phyloP scores from a whole-genome alignment of 2,888 invertebrate genomes.

The Cheilosia pagana region DNA sequence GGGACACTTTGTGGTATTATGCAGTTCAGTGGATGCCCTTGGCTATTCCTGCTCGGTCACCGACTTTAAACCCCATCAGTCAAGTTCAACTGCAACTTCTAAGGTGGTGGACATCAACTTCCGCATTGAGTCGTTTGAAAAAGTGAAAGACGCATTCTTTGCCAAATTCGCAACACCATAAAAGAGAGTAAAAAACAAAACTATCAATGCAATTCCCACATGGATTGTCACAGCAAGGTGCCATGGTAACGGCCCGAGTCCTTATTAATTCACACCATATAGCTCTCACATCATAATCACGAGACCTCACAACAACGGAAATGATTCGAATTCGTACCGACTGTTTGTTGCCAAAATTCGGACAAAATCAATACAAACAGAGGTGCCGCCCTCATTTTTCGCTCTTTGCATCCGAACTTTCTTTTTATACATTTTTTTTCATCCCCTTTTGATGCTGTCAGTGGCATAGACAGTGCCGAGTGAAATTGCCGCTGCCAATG shows the following conservation, averaged over 20 bases:
- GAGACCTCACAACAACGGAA: constrained; percentile 68
- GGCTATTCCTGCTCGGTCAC: too few species aligned
- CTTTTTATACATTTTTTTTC: constrained; percentile 28
- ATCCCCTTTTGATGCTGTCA: background rate
- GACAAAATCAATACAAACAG: constrained; percentile 62
- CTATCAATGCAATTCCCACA: constrained; percentile 34
- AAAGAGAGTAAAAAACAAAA: too few species aligned
- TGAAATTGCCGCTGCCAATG: constrained; percentile 66
- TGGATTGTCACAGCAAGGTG: constrained; percentile 65
- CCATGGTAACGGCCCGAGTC: constrained; percentile 57
- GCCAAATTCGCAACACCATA: too few species aligned
- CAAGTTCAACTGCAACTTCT: too few species aligned
- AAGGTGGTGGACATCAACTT: too few species aligned
- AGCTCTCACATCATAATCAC: constrained; percentile 54
- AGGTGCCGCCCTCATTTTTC: constrained; percentile 70
- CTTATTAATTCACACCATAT: constrained; percentile 50
- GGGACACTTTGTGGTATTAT: too few species aligned
- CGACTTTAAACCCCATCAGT: too few species aligned
- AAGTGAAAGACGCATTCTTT: too few species aligned
- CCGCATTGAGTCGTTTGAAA: too few species aligned
- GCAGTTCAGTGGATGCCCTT: too few species aligned
- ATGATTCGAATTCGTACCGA: constrained; percentile 26
- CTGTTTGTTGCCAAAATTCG: constrained; percentile 67
- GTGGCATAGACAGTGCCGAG: constrained; percentile 9
- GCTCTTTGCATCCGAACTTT: constrained; percentile 53